These are phyloP conservation scores for Lasioglossum morio DNA, from an alignment of 2,888 invertebrate species.

Conservation along the genomic window DNA sequence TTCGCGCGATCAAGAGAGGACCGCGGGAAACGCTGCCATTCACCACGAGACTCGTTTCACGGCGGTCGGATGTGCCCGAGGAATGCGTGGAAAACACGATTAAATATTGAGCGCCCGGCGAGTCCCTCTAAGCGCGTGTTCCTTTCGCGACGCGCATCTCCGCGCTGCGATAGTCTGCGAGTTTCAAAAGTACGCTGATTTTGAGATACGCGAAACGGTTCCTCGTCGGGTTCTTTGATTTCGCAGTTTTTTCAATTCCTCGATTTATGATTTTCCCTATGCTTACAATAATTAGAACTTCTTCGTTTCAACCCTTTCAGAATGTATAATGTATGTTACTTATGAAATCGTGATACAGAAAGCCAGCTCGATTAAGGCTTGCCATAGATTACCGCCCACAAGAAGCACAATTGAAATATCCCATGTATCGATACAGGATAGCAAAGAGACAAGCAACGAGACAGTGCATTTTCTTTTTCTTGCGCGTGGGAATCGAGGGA, in stretches of 20 bases:
- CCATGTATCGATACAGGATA: background rate
- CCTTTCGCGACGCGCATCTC: background rate
- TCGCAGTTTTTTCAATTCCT: too few species aligned
- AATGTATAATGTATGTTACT: too few species aligned
- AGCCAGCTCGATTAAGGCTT: background rate
- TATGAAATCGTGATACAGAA: background rate
- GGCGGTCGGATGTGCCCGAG: background rate
- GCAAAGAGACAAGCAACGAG: background rate
- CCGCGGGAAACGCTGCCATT: slow-evolving; percentile 6
- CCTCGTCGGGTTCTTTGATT: too few species aligned
- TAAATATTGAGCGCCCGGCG: background rate
- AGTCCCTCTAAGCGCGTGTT: background rate
- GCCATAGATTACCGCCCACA: background rate
- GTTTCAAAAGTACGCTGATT: background rate
- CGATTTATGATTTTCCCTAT: background rate
- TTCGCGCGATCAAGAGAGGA: slow-evolving; percentile 14
- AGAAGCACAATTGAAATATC: background rate
- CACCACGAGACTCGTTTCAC: background rate
- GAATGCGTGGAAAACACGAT: slow-evolving; percentile 10
- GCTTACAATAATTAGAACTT: background rate
- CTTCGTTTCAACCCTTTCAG: background rate
- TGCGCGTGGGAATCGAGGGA: background rate
- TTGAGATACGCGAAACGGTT: background rate
- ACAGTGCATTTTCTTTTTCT: background rate
- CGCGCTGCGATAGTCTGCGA: background rate